A percentile compares a stretch with the other conserved stretches of the same genome.
Evolutionary conservation across 1,140 invertebrate genomes (phyloP).

Genomic region (Pectinophora gossypiella): DNA sequence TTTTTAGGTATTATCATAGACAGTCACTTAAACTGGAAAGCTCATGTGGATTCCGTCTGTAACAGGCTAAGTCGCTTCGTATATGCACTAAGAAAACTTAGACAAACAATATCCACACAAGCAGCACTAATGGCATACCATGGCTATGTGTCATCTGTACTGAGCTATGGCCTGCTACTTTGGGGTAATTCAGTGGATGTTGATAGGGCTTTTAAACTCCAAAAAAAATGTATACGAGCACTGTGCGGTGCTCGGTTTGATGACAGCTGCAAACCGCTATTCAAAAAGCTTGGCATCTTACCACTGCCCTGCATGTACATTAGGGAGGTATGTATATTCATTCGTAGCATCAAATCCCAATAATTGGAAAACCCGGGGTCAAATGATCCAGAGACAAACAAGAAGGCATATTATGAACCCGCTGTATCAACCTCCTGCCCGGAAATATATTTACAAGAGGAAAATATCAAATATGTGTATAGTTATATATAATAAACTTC

Average conservation of each 20-base stretch:
- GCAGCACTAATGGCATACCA: constrained; percentile 1
- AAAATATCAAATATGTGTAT: too few species aligned
- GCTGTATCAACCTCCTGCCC: too few species aligned
- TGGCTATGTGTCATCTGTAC: not conserved
- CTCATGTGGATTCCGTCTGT: not conserved
- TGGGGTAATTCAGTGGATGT: constrained; percentile 1
- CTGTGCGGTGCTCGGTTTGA: not conserved
- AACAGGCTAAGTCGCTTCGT: not conserved
- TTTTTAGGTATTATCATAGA: constrained; percentile 3
- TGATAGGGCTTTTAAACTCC: not conserved
- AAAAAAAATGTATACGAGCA: constrained; percentile 2
- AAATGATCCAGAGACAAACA: too few species aligned
- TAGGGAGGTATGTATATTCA: not conserved
- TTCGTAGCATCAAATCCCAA: too few species aligned
- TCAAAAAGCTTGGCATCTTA: not conserved
- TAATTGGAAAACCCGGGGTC: too few species aligned
- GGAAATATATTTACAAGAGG: too few species aligned
- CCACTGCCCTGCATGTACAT: constrained; percentile 3
- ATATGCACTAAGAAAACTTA: not conserved
- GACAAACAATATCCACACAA: not conserved
- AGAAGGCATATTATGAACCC: too few species aligned
- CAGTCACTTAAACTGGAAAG: not conserved
- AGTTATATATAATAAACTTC: too few species aligned
- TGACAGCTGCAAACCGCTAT: not conserved
- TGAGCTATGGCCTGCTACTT: not conserved